Evolutionary conservation across 2,113 vertebrate species (phyloP).

Genomic region (Phycodurus eques): DNA sequence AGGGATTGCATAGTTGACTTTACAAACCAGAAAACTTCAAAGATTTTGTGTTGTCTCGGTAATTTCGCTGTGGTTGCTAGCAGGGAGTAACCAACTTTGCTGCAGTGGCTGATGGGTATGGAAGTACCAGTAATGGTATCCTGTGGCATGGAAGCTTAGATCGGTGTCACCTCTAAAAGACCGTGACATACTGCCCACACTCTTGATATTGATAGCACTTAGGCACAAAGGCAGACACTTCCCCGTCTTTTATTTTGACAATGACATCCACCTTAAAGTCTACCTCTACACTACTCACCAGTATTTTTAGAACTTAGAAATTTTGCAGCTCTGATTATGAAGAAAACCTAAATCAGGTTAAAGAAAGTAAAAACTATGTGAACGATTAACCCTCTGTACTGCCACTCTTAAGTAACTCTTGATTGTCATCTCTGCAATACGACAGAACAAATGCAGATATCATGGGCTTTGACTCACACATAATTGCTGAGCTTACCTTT

Average conservation of each 20-base stretch:
- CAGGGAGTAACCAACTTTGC: constrained; percentile 1
- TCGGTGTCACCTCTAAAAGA: constrained; percentile 32
- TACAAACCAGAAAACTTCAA: not conserved
- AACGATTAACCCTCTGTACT: too few relatives aligned
- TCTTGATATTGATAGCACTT: constrained; percentile 16
- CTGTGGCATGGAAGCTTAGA: constrained; percentile 8
- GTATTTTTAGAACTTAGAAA: too few relatives aligned
- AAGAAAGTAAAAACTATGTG: too few relatives aligned
- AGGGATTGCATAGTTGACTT: not conserved
- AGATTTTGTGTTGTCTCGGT: constrained; percentile 27
- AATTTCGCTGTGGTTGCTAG: constrained; percentile 2
- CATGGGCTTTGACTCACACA: too few relatives aligned
- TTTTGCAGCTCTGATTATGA: too few relatives aligned
- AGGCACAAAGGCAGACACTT: not conserved
- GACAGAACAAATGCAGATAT: too few relatives aligned
- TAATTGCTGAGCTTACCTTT: too few relatives aligned
- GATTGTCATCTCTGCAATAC: too few relatives aligned
- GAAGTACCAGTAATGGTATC: constrained; percentile 6
- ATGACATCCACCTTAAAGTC: not conserved
- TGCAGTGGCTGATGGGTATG: constrained; percentile 27
- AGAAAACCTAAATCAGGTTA: too few relatives aligned
- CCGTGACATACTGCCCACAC: constrained; percentile 5
- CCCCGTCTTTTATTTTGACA: not conserved
- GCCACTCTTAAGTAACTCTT: too few relatives aligned
- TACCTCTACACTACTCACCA: not conserved